These are phyloP conservation scores for Gallirallus australis DNA, from an alignment of 2,797 vertebrate genomes.

Conservation along the genomic window DNA sequence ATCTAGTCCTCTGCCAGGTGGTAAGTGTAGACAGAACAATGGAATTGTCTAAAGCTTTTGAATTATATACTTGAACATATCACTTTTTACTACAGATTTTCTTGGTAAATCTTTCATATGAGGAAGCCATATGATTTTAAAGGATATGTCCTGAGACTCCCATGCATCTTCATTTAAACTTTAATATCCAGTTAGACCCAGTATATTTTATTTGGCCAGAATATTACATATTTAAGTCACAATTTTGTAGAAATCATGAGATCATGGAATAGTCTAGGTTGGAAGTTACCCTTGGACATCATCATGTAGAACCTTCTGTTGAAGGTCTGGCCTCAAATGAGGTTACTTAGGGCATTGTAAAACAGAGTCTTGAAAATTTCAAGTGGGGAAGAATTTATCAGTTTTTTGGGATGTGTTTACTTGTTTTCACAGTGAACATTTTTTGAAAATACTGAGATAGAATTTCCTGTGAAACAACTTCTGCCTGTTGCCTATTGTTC, in stretches of 20 bases:
- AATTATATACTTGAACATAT: not conserved
- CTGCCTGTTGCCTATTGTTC: not conserved
- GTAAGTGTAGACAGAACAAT: not conserved
- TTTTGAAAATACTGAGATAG: not conserved
- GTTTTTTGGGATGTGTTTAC: not conserved
- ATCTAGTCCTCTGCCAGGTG: not conserved
- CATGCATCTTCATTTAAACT: not conserved
- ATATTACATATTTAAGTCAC: not conserved
- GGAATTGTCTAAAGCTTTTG: not conserved
- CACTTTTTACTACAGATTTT: not conserved
- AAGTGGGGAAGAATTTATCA: not conserved
- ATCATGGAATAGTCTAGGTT: not conserved
- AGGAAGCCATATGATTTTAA: not conserved
- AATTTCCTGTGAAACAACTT: not conserved
- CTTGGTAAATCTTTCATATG: not conserved
- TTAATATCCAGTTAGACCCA: not conserved
- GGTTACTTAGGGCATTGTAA: not conserved
- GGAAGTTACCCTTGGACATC: not conserved
- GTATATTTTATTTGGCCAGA: not conserved
- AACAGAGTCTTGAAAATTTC: not conserved
- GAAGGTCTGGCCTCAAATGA: not conserved
- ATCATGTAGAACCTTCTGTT: not conserved
- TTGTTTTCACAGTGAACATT: not conserved
- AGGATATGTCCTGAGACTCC: not conserved
- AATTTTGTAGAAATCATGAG: not conserved